Percentiles rank a stretch among this genome's conserved stretches.
Conservation (phyloP, 2,797 vertebrate genomes). For the Otus scops region DNA sequence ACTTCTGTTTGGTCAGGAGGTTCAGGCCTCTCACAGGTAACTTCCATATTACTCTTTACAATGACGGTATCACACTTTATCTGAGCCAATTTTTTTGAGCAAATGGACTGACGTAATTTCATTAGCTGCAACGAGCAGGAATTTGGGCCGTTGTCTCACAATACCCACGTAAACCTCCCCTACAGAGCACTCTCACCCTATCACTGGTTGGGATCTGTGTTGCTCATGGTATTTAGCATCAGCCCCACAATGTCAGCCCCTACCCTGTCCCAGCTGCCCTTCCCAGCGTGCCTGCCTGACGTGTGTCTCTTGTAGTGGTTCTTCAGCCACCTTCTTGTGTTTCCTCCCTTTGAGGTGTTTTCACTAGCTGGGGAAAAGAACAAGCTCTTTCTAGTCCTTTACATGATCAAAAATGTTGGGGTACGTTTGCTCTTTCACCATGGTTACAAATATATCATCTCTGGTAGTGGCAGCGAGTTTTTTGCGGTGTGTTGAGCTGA, state of each 20-base stretch:
- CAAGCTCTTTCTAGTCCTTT: neutral
- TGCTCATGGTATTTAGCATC: neutral
- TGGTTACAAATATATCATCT: neutral
- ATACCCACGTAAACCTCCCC: neutral
- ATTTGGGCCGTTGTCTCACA: neutral
- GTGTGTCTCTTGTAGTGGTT: neutral
- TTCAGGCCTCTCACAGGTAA: neutral
- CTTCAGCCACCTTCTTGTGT: neutral
- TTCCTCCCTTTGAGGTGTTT: neutral
- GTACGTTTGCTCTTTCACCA: neutral
- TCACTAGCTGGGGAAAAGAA: neutral
- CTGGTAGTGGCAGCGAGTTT: neutral
- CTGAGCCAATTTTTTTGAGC: neutral
- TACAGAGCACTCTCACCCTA: fast-evolving
- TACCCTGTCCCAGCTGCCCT: neutral
- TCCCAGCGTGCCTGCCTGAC: fast-evolving
- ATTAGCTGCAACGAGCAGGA: neutral
- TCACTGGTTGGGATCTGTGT: neutral
- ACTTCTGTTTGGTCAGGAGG: neutral
- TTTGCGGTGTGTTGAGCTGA: neutral
- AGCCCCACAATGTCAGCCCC: neutral
- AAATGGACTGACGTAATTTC: neutral
- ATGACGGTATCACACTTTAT: neutral
- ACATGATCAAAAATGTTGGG: neutral
- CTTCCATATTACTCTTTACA: neutral